Evolutionary conservation across 2,888 invertebrate genomes (phyloP).

Genomic region (Folsomia manolachei): DNA sequence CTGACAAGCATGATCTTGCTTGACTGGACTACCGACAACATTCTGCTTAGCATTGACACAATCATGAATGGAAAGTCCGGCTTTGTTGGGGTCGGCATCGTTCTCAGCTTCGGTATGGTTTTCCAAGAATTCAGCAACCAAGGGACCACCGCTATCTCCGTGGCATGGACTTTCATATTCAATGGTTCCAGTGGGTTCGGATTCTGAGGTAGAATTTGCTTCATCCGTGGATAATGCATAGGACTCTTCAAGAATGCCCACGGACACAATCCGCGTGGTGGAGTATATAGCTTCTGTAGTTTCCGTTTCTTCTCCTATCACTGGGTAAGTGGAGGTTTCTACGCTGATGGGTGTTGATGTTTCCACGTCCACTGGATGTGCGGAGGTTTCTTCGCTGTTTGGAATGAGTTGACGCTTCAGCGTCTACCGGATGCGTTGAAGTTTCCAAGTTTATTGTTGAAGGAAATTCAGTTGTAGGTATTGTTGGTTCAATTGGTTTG

Average conservation of each 20-base stretch:
- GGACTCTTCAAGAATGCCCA: background rate
- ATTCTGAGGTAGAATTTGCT: background rate
- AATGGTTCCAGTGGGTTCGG: background rate
- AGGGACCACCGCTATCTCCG: conserved; percentile 31
- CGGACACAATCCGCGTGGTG: too few relatives aligned
- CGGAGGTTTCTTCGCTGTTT: too few relatives aligned
- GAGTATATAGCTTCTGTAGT: too few relatives aligned
- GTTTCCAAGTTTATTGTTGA: background rate
- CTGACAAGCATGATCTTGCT: conserved; percentile 22
- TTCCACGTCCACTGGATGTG: background rate
- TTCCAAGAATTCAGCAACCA: conserved; percentile 37
- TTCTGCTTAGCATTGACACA: conserved; percentile 40
- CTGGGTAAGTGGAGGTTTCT: background rate
- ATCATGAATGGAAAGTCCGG: conserved; percentile 30
- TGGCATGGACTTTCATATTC: conserved; percentile 17
- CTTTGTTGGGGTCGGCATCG: conserved; percentile 22
- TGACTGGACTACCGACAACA: conserved; percentile 22
- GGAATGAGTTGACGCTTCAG: too few relatives aligned
- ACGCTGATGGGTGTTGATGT: too few relatives aligned
- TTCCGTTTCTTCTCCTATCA: background rate
- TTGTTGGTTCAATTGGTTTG: background rate
- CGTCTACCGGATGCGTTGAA: background rate
- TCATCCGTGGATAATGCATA: too few relatives aligned
- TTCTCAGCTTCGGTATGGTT: conserved; percentile 17
- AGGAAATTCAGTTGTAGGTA: background rate